Evolutionary conservation across 2,888 invertebrate species (phyloP).

Genomic region (Cancer borealis): DNA sequence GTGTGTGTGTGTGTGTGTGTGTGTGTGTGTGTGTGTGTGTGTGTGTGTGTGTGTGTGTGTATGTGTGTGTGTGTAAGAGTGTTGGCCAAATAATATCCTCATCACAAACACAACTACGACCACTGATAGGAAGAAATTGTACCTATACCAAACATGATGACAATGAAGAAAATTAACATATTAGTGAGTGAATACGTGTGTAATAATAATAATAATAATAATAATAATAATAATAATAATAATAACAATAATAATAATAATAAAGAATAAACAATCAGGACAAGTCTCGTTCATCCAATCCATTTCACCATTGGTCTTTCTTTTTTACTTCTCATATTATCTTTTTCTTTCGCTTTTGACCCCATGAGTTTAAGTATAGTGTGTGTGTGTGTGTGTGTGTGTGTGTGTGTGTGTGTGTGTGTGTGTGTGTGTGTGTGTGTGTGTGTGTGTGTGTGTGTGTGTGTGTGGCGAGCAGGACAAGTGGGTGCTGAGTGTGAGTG

Average conservation of each 20-base stretch:
- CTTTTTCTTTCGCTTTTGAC: too few species aligned
- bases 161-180: not conserved
- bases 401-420: not conserved
- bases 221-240: too few species aligned
- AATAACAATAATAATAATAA: too few species aligned
- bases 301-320: too few species aligned
- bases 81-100: not conserved
- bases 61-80: constrained; percentile 23
- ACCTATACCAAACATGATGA: not conserved
- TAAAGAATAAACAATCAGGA: too few species aligned
- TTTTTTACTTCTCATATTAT: too few species aligned
- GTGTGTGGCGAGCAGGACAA: not conserved
- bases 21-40: constrained; percentile 25
- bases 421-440: constrained; percentile 46
- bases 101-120: not conserved
- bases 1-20: constrained; percentile 54
- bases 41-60: constrained; percentile 46
- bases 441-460: constrained; percentile 48
- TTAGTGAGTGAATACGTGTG: too few species aligned
- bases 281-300: too few species aligned
- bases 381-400: constrained; percentile 35
- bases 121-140: not conserved
- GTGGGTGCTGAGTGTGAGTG: too few species aligned
- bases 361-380: not conserved
- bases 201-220: too few species aligned